Conservation (phyloP, 1,140 invertebrate genomes). For the Drosophila ficusphila region DNA sequence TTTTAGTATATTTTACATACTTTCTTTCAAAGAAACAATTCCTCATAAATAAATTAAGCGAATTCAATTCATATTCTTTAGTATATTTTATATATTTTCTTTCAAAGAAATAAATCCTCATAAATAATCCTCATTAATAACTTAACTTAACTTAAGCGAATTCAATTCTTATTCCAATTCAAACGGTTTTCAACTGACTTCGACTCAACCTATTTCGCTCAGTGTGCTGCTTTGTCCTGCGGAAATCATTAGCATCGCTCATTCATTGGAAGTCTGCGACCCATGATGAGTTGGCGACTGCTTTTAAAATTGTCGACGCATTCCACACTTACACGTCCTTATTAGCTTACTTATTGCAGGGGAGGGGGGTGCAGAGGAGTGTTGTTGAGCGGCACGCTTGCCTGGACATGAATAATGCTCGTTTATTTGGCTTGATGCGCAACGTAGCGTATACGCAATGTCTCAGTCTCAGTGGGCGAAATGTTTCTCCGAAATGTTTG, state of each 20-base stretch:
- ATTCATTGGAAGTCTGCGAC: constrained; percentile 10
- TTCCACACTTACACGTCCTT: constrained; percentile 54
- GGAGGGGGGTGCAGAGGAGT: background rate
- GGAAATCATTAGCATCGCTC: constrained; percentile 45
- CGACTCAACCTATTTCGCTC: background rate
- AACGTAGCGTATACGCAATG: constrained; percentile 74
- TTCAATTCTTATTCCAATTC: no score
- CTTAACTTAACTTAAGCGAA: no score
- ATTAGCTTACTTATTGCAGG: constrained; percentile 33
- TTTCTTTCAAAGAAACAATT: no score
- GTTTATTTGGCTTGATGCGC: constrained; percentile 68
- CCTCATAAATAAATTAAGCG: no score
- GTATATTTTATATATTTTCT: no score
- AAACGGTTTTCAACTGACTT: no score
- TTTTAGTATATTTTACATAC: no score
- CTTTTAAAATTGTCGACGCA: constrained; percentile 46
- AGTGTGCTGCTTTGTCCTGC: background rate
- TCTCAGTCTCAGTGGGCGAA: constrained; percentile 16
- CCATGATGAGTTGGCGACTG: constrained; percentile 9
- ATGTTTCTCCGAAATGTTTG: constrained; percentile 32
- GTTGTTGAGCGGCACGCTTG: constrained; percentile 60
- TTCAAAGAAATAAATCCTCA: no score
- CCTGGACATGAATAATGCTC: constrained; percentile 66
- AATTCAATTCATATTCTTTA: no score
- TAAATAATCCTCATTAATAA: no score